Conservation (phyloP, 2,797 vertebrate genomes). For the Silurus lanzhouensis region DNA sequence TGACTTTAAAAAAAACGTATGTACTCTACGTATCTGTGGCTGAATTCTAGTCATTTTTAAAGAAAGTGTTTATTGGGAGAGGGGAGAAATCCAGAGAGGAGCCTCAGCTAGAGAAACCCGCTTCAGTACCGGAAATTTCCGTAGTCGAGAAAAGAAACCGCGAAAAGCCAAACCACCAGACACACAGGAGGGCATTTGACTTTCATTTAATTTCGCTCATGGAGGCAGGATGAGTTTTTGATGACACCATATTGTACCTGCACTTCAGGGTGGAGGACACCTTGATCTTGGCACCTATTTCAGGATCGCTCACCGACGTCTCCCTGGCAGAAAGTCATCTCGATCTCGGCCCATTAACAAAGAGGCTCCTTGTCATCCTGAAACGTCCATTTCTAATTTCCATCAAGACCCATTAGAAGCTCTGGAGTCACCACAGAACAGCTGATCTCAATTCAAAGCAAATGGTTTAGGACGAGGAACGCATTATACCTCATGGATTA, state of each 20-base stretch:
- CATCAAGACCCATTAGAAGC: background rate
- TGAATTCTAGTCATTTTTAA: too few relatives aligned
- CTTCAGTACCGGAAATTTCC: too few relatives aligned
- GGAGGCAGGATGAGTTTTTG: background rate
- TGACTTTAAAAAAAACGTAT: too few relatives aligned
- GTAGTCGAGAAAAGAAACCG: background rate
- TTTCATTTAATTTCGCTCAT: constrained; percentile 1
- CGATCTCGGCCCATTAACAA: background rate
- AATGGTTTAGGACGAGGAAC: background rate
- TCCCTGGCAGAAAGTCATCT: background rate
- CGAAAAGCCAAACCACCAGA: background rate
- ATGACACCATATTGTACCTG: background rate
- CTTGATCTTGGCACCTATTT: constrained; percentile 8
- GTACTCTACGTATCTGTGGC: too few relatives aligned
- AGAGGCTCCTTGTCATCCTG: background rate
- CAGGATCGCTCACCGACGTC: background rate
- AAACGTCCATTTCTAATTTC: background rate
- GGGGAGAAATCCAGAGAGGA: too few relatives aligned
- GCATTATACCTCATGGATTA: background rate
- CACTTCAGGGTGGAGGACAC: background rate
- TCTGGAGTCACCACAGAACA: background rate
- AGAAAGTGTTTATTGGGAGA: too few relatives aligned
- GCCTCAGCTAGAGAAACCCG: background rate
- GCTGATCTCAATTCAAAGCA: background rate
- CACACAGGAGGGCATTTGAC: background rate